phyloP scores from a whole-genome alignment of 2,113 vertebrate genomes.

The Tyto alba region DNA sequence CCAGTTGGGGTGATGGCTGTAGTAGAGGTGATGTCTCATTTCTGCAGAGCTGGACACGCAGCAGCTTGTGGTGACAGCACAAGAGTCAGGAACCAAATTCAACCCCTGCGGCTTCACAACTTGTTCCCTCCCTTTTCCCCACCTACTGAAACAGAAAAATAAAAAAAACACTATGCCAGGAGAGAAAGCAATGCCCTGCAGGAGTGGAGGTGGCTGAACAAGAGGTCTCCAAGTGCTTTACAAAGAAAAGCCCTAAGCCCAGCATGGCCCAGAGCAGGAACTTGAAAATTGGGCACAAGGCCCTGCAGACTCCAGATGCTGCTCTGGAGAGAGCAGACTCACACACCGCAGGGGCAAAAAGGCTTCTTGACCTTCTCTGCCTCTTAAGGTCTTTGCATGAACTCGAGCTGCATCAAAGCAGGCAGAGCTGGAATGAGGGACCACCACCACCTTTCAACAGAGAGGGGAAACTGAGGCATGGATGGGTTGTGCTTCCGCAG shows the following conservation, averaged over 20 bases:
- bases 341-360: background rate
- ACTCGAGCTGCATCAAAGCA: background rate
- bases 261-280: background rate
- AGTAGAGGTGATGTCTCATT: background rate
- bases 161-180: accelerated
- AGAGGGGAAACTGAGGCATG: background rate
- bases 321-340: background rate
- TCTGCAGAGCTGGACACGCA: background rate
- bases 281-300: background rate
- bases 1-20: background rate
- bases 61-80: accelerated
- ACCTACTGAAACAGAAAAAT: background rate
- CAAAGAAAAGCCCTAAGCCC: background rate
- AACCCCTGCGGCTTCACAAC: background rate
- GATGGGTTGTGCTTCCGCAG: background rate
- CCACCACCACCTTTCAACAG: background rate
- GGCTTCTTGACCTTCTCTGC: background rate
- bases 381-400: background rate
- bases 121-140: background rate
- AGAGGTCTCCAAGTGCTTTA: background rate
- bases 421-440: background rate
- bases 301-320: background rate
- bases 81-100: background rate
- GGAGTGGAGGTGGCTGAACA: background rate
- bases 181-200: background rate